Percentiles rank a stretch among this genome's conserved stretches.
Conservation (phyloP, 2,888 invertebrate genomes). For the Scaptomyza polygonia region DNA sequence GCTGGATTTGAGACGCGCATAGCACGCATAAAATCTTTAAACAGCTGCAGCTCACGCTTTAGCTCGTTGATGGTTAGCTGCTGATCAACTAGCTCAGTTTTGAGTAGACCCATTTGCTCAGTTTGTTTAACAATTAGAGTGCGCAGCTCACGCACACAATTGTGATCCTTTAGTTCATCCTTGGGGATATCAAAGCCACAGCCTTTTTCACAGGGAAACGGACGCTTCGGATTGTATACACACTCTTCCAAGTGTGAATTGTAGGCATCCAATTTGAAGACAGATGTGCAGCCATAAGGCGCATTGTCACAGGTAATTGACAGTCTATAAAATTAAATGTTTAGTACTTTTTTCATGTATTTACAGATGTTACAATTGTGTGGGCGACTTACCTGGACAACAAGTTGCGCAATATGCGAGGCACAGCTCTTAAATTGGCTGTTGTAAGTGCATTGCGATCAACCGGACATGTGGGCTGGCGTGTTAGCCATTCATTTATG, state of each 20-base stretch:
- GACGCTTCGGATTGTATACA: constrained; percentile 96
- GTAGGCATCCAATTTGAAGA: constrained; percentile 94
- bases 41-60: constrained; percentile 93
- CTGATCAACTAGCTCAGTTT: constrained; percentile 94
- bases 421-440: constrained; percentile 95
- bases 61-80: constrained; percentile 94
- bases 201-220: constrained; percentile 96
- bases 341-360: background rate
- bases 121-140: constrained; percentile 93
- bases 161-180: constrained; percentile 96
- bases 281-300: constrained; percentile 92
- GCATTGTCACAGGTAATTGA: constrained; percentile 96
- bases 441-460: constrained; percentile 95
- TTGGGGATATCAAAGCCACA: constrained; percentile 97
- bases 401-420: constrained; percentile 95
- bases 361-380: background rate
- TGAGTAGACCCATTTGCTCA: constrained; percentile 93
- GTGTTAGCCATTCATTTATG: constrained; percentile 97
- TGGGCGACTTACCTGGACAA: constrained; percentile 88
- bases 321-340: constrained; percentile 85
- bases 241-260: constrained; percentile 95
- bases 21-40: constrained; percentile 97
- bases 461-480: constrained; percentile 97
- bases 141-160: constrained; percentile 95
- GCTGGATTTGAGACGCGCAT: constrained; percentile 96